phyloP scores from a whole-genome alignment of 1,140 invertebrate species.

The Ceratina australensis region DNA sequence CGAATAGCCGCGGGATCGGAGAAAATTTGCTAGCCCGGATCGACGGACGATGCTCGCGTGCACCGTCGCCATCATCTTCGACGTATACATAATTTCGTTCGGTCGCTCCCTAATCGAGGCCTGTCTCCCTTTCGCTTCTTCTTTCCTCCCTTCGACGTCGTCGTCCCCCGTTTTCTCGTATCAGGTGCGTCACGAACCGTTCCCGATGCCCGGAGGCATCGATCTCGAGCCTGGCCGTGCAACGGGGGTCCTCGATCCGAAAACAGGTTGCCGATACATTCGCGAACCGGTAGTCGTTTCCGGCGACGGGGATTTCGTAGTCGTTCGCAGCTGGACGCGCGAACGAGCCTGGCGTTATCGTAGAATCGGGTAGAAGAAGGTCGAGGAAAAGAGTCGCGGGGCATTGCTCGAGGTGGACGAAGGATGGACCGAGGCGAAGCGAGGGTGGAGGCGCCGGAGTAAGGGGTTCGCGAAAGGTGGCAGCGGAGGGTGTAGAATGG shows the following conservation, averaged over 20 bases:
- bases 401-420: constrained; percentile 58
- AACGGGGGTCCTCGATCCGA: constrained; percentile 38
- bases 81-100: constrained; percentile 66
- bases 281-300: neutral
- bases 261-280: constrained; percentile 22
- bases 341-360: constrained; percentile 20
- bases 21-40: constrained; percentile 30
- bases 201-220: constrained; percentile 52
- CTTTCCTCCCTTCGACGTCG: constrained; percentile 26
- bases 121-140: constrained; percentile 35
- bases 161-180: constrained; percentile 48
- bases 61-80: constrained; percentile 63
- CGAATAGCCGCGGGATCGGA: too few relatives aligned
- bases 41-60: constrained; percentile 48
- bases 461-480: constrained; percentile 53
- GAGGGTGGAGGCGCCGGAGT: constrained; percentile 49
- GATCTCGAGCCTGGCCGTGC: constrained; percentile 47
- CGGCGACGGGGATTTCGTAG: neutral
- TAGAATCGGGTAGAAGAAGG: constrained; percentile 53
- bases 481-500: constrained; percentile 51
- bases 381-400: constrained; percentile 30
- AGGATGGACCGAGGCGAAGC: constrained; percentile 52
- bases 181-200: constrained; percentile 61
- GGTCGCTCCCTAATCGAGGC: constrained; percentile 62
- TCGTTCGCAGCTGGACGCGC: constrained; percentile 19